Percentiles rank a stretch among this genome's conserved stretches.
Evolutionary conservation across 1,140 invertebrate species (phyloP).

Genomic region (Mycetomoellerius zeteki): DNA sequence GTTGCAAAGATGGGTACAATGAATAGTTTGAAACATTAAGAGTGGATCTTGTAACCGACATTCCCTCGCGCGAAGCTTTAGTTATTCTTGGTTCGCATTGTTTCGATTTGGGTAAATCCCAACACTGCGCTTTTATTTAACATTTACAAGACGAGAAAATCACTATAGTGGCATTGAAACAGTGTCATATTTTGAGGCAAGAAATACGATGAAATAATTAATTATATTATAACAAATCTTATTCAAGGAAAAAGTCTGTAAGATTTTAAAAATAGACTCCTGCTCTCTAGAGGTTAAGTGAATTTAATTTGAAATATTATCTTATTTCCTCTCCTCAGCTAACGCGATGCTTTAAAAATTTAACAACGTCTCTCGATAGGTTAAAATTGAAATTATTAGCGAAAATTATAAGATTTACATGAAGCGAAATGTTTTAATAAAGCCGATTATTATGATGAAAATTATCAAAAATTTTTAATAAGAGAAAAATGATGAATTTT

Average conservation of each 20-base stretch:
- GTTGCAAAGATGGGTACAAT: conserved; percentile 7
- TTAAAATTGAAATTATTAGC: neutral
- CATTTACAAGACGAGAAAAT: too few species aligned
- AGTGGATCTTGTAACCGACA: conserved; percentile 7
- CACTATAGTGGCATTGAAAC: too few species aligned
- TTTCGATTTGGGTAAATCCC: conserved; percentile 18
- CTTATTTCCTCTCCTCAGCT: neutral
- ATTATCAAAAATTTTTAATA: neutral
- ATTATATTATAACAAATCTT: too few species aligned
- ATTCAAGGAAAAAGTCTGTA: too few species aligned
- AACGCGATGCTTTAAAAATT: neutral
- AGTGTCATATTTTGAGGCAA: too few species aligned
- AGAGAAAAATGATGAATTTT: neutral
- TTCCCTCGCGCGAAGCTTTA: conserved; percentile 17
- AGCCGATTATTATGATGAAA: too few species aligned
- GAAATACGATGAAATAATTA: too few species aligned
- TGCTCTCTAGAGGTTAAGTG: too few species aligned
- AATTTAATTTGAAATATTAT: conserved; percentile 34
- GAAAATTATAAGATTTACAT: neutral
- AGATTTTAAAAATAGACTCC: too few species aligned
- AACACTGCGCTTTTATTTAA: conserved; percentile 22
- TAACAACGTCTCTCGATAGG: neutral
- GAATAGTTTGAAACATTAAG: conserved; percentile 3
- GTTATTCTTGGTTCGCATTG: conserved; percentile 17
- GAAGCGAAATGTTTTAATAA: conserved; percentile 2